Conservation (phyloP, 2,888 invertebrate species). For the Eurytoma adleriae region DNA sequence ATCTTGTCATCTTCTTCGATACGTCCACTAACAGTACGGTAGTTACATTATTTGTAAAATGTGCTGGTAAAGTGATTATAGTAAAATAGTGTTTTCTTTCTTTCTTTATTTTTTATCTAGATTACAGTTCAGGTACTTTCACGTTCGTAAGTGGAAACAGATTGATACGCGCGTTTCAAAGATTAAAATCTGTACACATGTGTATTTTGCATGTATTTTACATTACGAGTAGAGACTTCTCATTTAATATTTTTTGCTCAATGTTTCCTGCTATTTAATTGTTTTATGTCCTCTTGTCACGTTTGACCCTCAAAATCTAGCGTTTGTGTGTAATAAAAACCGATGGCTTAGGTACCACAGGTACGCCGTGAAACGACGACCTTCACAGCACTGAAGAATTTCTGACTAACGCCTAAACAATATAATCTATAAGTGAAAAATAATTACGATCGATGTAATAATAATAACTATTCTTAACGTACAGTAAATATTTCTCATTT, state of each 20-base stretch:
- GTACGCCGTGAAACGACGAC: conserved; percentile 68
- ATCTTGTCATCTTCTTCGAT: conserved; percentile 24
- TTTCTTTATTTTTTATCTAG: conserved; percentile 51
- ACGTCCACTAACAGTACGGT: conserved; percentile 46
- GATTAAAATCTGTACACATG: conserved; percentile 55
- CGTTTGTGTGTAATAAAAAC: conserved; percentile 64
- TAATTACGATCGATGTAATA: conserved; percentile 69
- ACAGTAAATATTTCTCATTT: conserved; percentile 73
- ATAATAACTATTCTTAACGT: conserved; percentile 70
- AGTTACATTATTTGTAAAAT: conserved; percentile 55
- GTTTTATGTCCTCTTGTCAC: conserved; percentile 55
- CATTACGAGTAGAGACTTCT: conserved; percentile 44
- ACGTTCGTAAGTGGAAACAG: conserved; percentile 61
- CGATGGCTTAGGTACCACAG: conserved; percentile 71
- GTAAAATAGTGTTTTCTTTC: conserved; percentile 69
- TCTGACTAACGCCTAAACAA: conserved; percentile 72
- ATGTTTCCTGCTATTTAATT: conserved; percentile 42
- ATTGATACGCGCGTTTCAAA: conserved; percentile 54
- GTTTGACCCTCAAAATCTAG: conserved; percentile 65
- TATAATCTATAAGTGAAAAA: conserved; percentile 74
- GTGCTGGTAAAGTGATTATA: conserved; percentile 68
- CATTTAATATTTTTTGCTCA: conserved; percentile 14
- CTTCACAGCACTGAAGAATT: conserved; percentile 75
- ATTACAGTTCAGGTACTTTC: conserved; percentile 68
- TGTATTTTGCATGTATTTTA: conserved; percentile 9